Evolutionary conservation across 2,797 vertebrate species (phyloP), one percentile per base, ranked within the genome.

Genomic region (Megaceryle alcyon): DNA sequence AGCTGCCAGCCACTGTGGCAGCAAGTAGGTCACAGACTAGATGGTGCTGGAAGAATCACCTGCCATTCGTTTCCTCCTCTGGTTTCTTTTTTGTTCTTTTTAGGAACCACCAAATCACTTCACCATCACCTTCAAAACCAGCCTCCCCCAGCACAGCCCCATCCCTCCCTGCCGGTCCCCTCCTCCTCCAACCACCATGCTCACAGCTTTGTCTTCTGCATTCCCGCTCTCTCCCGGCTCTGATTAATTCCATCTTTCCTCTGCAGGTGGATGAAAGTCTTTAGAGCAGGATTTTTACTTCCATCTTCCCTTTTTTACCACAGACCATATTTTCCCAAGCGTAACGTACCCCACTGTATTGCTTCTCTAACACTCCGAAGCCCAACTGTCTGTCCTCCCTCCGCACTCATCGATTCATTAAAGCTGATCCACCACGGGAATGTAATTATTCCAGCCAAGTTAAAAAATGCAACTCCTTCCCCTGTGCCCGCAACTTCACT

Each of bases 291-390:
- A 63, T 68, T 82, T 76, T 54, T 19, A 33, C n/a, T 81, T 92
- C 83, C 65, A 44, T 68, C 89, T 70, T 80, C 14, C 68, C 75
- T 72, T 75, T 69, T 78, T 66, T 44, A 37, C 19, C 46, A 25
- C 21, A 66, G 35, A 31, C 48, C 37, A 3, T 17, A 7, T 39
- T 77, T 65, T 75, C 14, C 87, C 84, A 49, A 57, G 57, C 18
- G 17, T 4, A 28, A 63, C 0, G 0, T 2, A 44, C 14, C 0
- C 1, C 12, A 7, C 4, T 20, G n/a, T 9, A 26, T 7, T 41
- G 59, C 46, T 73, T 31, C 85, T 66, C 63, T 41, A 59, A 16
- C 25, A 8, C 43, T 43, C 63, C 6, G 59, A 89, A 77, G 35
- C 25, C 15, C 48, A 39, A 75, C 54, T 2, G 1, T 31, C 7